Base-by-base conservation (phyloP, 2,113 vertebrate species). In the Arizona elegans region DNA sequence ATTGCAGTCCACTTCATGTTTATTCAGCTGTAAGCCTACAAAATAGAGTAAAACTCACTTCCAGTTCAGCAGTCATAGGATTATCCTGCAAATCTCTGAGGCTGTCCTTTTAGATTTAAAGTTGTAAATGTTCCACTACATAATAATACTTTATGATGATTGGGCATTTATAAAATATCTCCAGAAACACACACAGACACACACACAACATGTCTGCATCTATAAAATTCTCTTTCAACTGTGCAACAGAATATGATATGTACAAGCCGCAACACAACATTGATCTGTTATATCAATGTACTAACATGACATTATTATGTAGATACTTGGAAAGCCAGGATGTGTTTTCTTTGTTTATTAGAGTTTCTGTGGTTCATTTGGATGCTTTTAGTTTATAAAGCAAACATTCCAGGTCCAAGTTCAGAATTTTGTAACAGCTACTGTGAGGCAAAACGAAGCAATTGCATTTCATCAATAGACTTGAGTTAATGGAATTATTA, bases 81-180 rank as follows among this genome's bases (percentile, higher is more conserved):
- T 54, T 54, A 53, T 5, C 7, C 53, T 85, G 11, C 53, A 92
- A 5, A 90, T 47, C 90, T 85, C 59, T 94, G 59, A 94, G 11
- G 94, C 55, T 87, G 75, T 81, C 33, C 75, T 55, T 92, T 75
- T 43, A 91, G 86, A 29, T 88, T 95, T 95, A 92, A 92, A 17
- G 47, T 95, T 89, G 91, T 93, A 8, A 94, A 91, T 94, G 94
- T 96, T 88, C 90, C 90, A 91, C 59, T 94, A 93, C 94, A 93
- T 91, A 93, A 92, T 90, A 95, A 88, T 3, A 12, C 4, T 65
- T 65, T 65, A 9, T 12, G 92, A 11, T 21, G 11, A 92, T 86
- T 50, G 21, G 65, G 5, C 38, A 94, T 87, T 93, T 33, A 81
- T 85, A 56, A 86, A 70, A 86, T 90, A 86, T 54, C 89, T 93